phyloP scores from a whole-genome alignment of 2,797 vertebrate genomes.

The Arnoldichthys spilopterus region DNA sequence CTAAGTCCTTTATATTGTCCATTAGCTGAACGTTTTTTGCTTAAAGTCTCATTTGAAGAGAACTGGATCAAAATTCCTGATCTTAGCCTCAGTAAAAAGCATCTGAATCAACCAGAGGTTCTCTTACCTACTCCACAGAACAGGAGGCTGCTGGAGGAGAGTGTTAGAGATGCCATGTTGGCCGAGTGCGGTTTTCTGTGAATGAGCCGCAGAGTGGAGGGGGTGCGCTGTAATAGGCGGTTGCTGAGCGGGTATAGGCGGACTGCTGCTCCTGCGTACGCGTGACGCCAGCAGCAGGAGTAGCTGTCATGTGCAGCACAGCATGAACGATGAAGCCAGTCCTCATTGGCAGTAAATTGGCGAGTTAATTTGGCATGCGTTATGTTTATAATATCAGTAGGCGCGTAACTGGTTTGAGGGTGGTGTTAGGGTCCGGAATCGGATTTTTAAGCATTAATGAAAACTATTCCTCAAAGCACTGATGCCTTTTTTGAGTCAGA shows the following conservation, averaged over 20 bases:
- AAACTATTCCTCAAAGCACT: background rate
- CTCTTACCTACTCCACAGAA: constrained; percentile 85
- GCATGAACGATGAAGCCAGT: background rate
- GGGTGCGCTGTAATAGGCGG: constrained; percentile 74
- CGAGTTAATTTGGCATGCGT: background rate
- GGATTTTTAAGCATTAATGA: background rate
- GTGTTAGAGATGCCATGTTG: constrained; percentile 39
- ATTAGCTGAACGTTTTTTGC: too few relatives aligned
- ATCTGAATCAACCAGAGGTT: background rate
- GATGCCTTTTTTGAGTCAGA: background rate
- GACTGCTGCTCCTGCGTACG: constrained; percentile 80
- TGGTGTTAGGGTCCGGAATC: background rate
- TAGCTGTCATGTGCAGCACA: constrained; percentile 70
- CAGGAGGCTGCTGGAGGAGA: constrained; percentile 67
- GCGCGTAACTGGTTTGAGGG: background rate
- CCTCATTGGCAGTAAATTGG: background rate
- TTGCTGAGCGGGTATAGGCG: constrained; percentile 79
- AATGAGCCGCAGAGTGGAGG: constrained; percentile 73
- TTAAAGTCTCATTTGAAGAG: too few relatives aligned
- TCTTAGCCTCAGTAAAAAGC: background rate
- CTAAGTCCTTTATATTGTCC: background rate
- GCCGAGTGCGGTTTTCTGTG: constrained; percentile 48
- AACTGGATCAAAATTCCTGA: too few relatives aligned
- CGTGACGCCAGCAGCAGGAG: constrained; percentile 86
- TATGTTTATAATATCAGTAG: background rate